phyloP scores from a whole-genome alignment of 2,113 vertebrate species.

The Phyllostomus hastatus region DNA sequence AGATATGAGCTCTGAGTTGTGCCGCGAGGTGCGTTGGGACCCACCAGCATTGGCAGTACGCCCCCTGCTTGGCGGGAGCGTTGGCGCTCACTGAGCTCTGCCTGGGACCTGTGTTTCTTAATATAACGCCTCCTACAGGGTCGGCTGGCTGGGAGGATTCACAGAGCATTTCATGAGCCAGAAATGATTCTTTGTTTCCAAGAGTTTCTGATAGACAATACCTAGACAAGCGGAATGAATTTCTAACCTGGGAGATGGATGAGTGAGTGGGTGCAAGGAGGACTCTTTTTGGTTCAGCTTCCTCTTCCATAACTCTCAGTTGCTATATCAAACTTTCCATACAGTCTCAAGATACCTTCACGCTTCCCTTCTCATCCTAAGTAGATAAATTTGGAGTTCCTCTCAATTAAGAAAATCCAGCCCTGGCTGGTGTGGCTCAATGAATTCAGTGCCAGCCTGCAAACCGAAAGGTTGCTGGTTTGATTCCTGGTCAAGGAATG shows the following conservation, averaged over 20 bases:
- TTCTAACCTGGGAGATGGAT: not conserved
- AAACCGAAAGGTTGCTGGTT: not conserved
- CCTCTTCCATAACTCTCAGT: not conserved
- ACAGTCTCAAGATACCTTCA: not conserved
- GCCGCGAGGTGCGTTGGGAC: not conserved
- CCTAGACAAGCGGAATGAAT: not conserved
- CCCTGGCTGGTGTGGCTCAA: no score
- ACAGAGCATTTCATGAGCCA: not conserved
- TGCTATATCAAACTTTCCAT: not conserved
- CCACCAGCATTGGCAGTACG: not conserved
- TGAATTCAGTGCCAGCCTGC: no score
- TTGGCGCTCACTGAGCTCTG: not conserved
- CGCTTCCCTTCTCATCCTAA: not conserved
- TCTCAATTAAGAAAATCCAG: not conserved
- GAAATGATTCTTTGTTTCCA: not conserved
- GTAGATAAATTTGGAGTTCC: not conserved
- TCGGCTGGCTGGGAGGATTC: not conserved
- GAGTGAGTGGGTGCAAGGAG: no score
- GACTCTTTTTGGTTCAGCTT: not conserved
- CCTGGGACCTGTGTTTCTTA: not conserved
- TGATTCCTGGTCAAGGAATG: not conserved
- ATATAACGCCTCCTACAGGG: not conserved
- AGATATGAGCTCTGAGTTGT: no score
- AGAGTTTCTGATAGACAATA: not conserved
- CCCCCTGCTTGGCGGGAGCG: fast-evolving